Percentiles rank a stretch among this genome's conserved stretches.
phyloP scores from a whole-genome alignment of 2,113 vertebrate genomes.

The Varanus salvator region DNA sequence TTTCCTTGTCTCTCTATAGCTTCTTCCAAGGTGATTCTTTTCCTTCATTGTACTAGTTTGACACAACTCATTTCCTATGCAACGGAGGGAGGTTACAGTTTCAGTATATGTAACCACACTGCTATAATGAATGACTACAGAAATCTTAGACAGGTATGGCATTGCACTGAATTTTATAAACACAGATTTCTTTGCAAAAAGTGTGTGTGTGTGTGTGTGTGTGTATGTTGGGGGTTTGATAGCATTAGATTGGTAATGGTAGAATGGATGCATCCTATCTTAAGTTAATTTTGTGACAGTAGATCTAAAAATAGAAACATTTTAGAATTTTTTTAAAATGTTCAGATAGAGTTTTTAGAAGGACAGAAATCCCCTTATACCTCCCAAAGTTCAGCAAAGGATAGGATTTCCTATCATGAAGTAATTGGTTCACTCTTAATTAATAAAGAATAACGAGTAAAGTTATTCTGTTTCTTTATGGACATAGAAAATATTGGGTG shows the following conservation, averaged over 20 bases:
- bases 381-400: background rate
- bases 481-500: background rate
- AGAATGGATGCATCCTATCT: background rate
- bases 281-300: background rate
- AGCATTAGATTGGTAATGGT: background rate
- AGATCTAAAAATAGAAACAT: background rate
- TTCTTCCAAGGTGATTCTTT: constrained; percentile 7
- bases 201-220: background rate
- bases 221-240: background rate
- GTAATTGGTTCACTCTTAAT: background rate
- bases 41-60: constrained; percentile 17
- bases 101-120: constrained; percentile 14
- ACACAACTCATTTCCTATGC: constrained; percentile 10
- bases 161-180: background rate
- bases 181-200: background rate
- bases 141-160: background rate
- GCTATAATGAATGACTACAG: background rate
- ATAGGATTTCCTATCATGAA: background rate
- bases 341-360: background rate
- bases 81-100: constrained; percentile 1
- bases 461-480: background rate
- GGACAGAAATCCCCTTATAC: background rate
- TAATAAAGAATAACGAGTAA: background rate
- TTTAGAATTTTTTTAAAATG: background rate
- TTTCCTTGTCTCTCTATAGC: background rate